Conservation (phyloP, 2,113 vertebrate species). For the Erinaceus europaeus region DNA sequence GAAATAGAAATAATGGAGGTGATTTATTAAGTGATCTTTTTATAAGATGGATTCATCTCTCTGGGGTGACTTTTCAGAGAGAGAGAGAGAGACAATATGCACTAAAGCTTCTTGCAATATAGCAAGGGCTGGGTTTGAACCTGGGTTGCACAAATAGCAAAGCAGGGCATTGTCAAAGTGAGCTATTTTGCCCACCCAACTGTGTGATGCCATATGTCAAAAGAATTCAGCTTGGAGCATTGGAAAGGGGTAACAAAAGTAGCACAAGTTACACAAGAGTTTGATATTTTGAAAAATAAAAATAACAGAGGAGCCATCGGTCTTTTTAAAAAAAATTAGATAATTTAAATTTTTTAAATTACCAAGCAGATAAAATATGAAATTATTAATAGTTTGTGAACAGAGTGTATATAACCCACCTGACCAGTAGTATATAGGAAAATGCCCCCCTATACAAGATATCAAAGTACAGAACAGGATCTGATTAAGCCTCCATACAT, state of each 20-base stretch:
- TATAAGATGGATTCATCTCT: no score
- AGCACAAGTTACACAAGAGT: neutral
- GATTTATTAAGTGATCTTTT: constrained; percentile 2
- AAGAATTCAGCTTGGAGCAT: no score
- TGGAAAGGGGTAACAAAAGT: no score
- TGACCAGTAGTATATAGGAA: neutral
- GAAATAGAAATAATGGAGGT: neutral
- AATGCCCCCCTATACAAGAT: neutral
- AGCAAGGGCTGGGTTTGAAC: no score
- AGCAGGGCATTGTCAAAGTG: no score
- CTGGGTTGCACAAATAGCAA: no score
- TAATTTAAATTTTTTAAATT: no score
- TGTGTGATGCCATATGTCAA: no score
- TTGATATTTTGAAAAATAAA: neutral
- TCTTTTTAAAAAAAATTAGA: neutral
- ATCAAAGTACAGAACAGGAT: neutral
- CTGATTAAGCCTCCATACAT: neutral
- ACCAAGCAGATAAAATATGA: neutral
- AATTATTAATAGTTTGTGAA: neutral
- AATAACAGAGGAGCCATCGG: neutral
- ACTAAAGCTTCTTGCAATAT: no score
- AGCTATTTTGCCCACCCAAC: no score
- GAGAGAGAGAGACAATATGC: no score
- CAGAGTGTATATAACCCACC: neutral
- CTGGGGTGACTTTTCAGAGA: no score